phyloP scores from a whole-genome alignment of 2,113 vertebrate genomes.

The Halichoeres trimaculatus region DNA sequence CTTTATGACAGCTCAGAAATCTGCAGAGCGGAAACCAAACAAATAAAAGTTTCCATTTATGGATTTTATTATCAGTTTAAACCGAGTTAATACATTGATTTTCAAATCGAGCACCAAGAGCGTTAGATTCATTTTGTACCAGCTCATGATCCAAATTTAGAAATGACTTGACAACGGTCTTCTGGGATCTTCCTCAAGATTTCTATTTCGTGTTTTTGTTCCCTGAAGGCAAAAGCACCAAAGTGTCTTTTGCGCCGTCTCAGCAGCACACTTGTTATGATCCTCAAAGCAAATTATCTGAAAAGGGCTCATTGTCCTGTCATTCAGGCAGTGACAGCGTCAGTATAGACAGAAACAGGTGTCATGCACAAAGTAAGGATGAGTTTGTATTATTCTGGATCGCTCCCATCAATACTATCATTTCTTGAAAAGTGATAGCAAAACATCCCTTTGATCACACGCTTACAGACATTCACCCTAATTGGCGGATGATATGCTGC shows the following conservation, averaged over 20 bases:
- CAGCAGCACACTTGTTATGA: constrained; percentile 11
- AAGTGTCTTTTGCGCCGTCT: constrained; percentile 6
- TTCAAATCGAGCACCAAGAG: constrained; percentile 5
- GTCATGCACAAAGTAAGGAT: background rate
- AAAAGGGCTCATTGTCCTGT: background rate
- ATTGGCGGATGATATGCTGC: background rate
- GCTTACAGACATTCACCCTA: background rate
- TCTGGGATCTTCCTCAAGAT: background rate
- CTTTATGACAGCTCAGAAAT: too few species aligned
- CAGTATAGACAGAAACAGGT: constrained; percentile 7
- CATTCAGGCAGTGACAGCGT: background rate
- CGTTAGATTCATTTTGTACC: background rate
- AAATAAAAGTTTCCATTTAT: too few species aligned
- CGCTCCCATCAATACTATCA: background rate
- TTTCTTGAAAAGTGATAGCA: too few species aligned
- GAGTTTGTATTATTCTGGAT: background rate
- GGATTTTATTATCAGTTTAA: background rate
- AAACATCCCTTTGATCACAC: too few species aligned
- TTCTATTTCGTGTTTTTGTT: background rate
- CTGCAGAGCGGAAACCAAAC: too few species aligned
- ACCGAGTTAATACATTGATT: background rate
- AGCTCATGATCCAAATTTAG: constrained; percentile 6
- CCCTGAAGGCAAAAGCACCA: background rate
- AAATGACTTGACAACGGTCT: background rate
- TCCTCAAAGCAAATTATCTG: background rate